Evolutionary conservation across 2,113 vertebrate genomes (phyloP), one percentile per base, ranked within the genome.

Genomic region (Circaetus cinerascens): DNA sequence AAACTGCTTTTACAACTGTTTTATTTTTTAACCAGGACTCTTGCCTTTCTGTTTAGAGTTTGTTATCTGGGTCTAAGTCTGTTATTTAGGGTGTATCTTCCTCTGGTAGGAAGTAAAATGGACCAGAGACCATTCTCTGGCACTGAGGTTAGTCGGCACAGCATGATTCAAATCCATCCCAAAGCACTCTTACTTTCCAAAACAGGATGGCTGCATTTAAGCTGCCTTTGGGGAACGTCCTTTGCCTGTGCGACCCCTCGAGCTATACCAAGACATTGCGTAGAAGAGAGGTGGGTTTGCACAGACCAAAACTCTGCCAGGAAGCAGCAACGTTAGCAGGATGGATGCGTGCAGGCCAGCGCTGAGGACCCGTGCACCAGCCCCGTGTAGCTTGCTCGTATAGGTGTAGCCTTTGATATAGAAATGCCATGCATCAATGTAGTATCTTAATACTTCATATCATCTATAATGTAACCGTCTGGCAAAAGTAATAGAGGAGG

Each of bases 281-380:
- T 36, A 51, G 41, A 56, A 88, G 41, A 63, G 59, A 48, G 10
- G 3, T 45, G 26, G 36, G 9, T 57, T 91, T 68, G 48, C 38
- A 51, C 21, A 1, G 10, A 45, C 17, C 27, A 60, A 34, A 75
- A 36, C 56, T 43, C 19, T 63, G 53, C 15, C 36, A 30, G 40
- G 60, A 48, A 62, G 60, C 68, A 13, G 12, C 12, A 23, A 10
- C 2, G 0, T 38, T 63, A n/a, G 36, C 10, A 17, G 16, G 26
- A 30, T 26, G 0, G 0, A 40, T 34, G 26, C 25, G 22, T 20
- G 14, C 11, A 40, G 63, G n/a, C n/a, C 18, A 11, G 5, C 15
- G 26, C 40, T 63, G 32, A 40, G 48, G 29, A 51, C 57, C 36
- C 36, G 7, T 26, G 22, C 20, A 2, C 36, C 2, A 22, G 12